These are phyloP conservation scores for Leptogaster cylindrica DNA, from an alignment of 2,888 invertebrate species.

Conservation along the genomic window DNA sequence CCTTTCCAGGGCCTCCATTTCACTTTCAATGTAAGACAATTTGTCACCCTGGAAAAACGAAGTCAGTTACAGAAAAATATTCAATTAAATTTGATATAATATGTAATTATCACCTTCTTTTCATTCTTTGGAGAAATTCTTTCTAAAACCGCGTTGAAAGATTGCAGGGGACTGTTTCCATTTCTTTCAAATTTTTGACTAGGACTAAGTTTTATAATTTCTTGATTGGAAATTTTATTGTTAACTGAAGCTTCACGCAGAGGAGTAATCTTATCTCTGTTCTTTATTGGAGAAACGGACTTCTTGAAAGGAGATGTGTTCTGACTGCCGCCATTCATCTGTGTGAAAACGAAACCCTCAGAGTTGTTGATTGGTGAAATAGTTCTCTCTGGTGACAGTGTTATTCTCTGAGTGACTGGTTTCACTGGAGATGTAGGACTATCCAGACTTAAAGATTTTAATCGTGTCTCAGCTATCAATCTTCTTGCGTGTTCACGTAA, in stretches of 20 bases:
- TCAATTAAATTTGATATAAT: neutral
- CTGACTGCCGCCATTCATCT: conserved; percentile 50
- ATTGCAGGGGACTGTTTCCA: conserved; percentile 67
- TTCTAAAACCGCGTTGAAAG: conserved; percentile 73
- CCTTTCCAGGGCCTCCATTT: conserved; percentile 86
- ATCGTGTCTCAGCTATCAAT: conserved; percentile 85
- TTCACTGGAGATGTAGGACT: conserved; percentile 60
- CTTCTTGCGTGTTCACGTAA: conserved; percentile 87
- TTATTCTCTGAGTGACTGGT: conserved; percentile 55
- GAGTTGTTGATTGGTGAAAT: conserved; percentile 59
- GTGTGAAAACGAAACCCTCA: conserved; percentile 50
- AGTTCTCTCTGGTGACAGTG: conserved; percentile 59
- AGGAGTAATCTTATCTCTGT: conserved; percentile 54
- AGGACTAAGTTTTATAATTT: conserved; percentile 55
- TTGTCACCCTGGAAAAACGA: conserved; percentile 68
- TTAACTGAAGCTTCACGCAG: conserved; percentile 56
- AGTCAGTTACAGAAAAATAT: neutral
- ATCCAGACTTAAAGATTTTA: conserved; percentile 57
- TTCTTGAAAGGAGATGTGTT: conserved; percentile 11
- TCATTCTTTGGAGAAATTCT: conserved; percentile 76
- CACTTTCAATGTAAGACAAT: conserved; percentile 87
- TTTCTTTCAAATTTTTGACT: conserved; percentile 61
- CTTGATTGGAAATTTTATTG: conserved; percentile 57
- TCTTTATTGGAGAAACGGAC: conserved; percentile 53
- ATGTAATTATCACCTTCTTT: conserved; percentile 63